Base-by-base conservation (phyloP, 2,797 vertebrate genomes). In the Mycteria americana region DNA sequence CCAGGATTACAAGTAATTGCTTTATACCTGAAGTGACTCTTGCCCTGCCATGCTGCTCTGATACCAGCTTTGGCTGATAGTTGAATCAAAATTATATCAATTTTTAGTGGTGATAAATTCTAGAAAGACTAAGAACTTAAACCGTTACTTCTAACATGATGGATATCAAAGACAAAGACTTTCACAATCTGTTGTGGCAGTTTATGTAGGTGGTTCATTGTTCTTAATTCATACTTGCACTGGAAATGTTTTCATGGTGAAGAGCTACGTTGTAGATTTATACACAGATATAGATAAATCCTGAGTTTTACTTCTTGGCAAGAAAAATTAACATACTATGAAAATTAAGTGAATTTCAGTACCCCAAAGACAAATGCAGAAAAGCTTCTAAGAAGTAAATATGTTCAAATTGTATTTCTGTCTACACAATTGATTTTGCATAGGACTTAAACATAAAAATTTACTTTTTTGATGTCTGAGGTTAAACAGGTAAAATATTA, bases 101-200 rank as follows among this genome's bases (percentile, higher is more conserved):
- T 37, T 60, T 70, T 19, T 48, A 51, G 27, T 11, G 25, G 18
- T 30, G 70, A 25, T 28, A 18, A 67, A 80, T 43, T 65, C 28
- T 45, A 12, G 45, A 59, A 69, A 43, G 60, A 2, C 25, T 5
- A 22, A 54, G 48, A 68, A 24, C 18, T 65, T 53, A 4, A 74
- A 17, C 17, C 8, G 0, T 21, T 35, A 13, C 41, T 72, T 64
- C 31, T 69, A 23, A n/a, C 1, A 0, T 23, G 90, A 18, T 9
- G 30, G 21, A 14, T 75, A 16, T 37, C 15, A 33, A 56, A 89
- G 93, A 85, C 84, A 82, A 82, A 95, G 87, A 78, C 41, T 77
- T 60, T 35, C 24, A 2, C 37, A n/a, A 0, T 33, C 57, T 37
- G 22, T 75, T 68, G 74, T 57, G 76, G 50, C 81, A 59, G 78